These are phyloP conservation scores for Macrochelys suwanniensis DNA, from an alignment of 2,797 vertebrate species.

Conservation along the genomic window DNA sequence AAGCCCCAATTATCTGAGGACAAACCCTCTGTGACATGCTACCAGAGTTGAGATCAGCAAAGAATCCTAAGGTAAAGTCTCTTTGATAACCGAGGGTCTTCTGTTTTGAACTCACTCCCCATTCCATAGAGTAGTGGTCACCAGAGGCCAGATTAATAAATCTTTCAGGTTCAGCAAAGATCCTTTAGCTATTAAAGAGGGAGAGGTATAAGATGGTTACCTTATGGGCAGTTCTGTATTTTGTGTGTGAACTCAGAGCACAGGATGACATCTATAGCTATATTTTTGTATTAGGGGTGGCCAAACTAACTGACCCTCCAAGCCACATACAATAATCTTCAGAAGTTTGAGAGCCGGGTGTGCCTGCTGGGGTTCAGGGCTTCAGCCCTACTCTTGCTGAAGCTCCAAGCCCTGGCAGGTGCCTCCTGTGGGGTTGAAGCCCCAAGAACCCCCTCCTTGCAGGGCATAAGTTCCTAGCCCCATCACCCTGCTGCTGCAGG, in stretches of 20 bases:
- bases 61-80: not conserved
- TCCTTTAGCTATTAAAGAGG: not conserved
- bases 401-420: too few species aligned
- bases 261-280: not conserved
- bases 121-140: not conserved
- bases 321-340: too few species aligned
- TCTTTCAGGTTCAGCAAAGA: not conserved
- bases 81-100: not conserved
- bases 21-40: not conserved
- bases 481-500: too few species aligned
- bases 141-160: not conserved
- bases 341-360: too few species aligned
- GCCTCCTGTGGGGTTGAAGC: too few species aligned
- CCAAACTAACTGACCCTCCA: too few species aligned
- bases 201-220: not conserved
- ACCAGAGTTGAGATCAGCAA: not conserved
- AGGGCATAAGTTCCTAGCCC: too few species aligned
- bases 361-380: too few species aligned
- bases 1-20: not conserved
- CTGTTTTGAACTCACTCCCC: not conserved
- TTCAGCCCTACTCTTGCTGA: too few species aligned
- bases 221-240: not conserved
- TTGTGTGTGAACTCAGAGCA: not conserved
- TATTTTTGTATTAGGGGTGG: not conserved
- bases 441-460: too few species aligned